These are phyloP conservation scores for Dermolepida albohirtum DNA, from an alignment of 2,888 invertebrate genomes.

Conservation along the genomic window DNA sequence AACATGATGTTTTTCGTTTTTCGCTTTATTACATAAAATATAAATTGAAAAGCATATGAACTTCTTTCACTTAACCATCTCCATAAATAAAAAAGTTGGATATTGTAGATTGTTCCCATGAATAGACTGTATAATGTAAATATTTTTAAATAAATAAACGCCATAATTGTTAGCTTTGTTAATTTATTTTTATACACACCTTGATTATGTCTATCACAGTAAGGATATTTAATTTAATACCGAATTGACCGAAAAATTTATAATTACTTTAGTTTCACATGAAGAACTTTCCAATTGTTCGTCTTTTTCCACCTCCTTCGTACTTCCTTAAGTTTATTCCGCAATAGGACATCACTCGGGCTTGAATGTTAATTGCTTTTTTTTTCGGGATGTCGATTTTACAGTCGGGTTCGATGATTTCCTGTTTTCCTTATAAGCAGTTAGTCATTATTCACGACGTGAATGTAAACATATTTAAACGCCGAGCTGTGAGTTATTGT, in stretches of 20 bases:
- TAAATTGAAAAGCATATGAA: too few species aligned
- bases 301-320: background rate
- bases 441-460: conserved; percentile 18
- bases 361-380: conserved; percentile 8
- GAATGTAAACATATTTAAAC: conserved; percentile 6
- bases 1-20: too few species aligned
- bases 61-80: too few species aligned
- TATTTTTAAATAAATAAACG: too few species aligned
- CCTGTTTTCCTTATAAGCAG: conserved; percentile 16
- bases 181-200: background rate
- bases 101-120: too few species aligned
- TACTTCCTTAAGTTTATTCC: conserved; percentile 4
- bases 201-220: background rate
- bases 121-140: too few species aligned
- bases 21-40: too few species aligned
- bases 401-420: conserved; percentile 19
- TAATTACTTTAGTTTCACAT: conserved; percentile 5
- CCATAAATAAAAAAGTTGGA: too few species aligned
- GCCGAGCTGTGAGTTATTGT: conserved; percentile 4
- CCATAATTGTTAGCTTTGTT: too few species aligned
- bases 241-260: background rate
- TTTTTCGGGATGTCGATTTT: conserved; percentile 28
- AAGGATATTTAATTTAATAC: conserved; percentile 19
- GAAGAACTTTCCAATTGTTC: conserved; percentile 5
- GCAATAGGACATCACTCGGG: background rate